Base-by-base conservation (phyloP, 2,797 vertebrate species). In the Pangasius sanitwongsei region DNA sequence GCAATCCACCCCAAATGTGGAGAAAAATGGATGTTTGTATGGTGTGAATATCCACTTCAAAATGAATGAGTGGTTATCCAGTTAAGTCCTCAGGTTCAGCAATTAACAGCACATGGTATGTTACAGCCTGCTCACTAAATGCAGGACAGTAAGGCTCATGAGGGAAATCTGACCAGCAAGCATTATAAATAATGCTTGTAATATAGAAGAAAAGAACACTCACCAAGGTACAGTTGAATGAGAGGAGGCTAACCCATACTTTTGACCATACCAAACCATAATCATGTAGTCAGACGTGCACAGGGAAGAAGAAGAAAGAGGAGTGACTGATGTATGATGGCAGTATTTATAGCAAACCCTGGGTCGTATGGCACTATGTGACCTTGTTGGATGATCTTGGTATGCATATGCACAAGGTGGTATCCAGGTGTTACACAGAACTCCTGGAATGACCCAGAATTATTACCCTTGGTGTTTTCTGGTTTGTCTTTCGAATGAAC, bases 351-450 rank as follows among this genome's bases (percentile, higher is more conserved):
- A 18, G 75, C 3, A 31, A 55, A 80, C 6, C 15, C 18, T 37
- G 34, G 11, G 55, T 25, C 31, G 5, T 82, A 41, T 82, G 34
- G 1, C 11, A 13, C 20, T 61, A 59, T 82, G 18, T 61, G 57
- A 41, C 23, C 12, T 83, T 83, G 53, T 81, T 59, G 3, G 12
- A 25, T 6, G 13, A 83, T 63, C 25, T 28, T 61, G 37, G 20
- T 15, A 41, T 28, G 31, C 23, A 61, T 44, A 11, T 80, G 48
- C 50, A 55, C 50, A 31, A 80, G 15, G 28, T 55, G 16, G 48
- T 80, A 80, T 77, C 25, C n/a, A 50, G 34, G 13, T 50, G 44
- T 77, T n/a, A 80, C 50, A 18, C 48, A 80, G n/a, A 80, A 80
- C 25, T 48, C 15, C 55, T 12, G 31, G 16, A 20, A 37, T 82